phyloP scores from a whole-genome alignment of 2,888 invertebrate species.

The Celastrina argiolus region DNA sequence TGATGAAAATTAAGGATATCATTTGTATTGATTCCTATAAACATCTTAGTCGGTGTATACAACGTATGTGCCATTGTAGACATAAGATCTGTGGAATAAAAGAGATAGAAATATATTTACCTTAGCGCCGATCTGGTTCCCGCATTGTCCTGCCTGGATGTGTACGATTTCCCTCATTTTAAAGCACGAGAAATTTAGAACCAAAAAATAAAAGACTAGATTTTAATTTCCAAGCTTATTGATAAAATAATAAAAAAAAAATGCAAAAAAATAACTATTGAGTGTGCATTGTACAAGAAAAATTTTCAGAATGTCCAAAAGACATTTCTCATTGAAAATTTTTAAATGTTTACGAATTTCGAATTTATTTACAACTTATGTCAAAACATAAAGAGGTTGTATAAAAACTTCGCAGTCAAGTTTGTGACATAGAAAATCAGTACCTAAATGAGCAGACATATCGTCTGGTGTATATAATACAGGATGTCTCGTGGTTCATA shows the following conservation, averaged over 20 bases:
- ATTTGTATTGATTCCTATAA: too few species aligned
- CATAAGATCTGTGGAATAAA: not conserved
- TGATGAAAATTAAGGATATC: too few species aligned
- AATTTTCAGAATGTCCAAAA: constrained; percentile 28
- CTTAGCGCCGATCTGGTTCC: constrained; percentile 87
- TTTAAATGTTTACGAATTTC: constrained; percentile 23
- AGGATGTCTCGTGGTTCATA: too few species aligned
- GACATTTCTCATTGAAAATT: constrained; percentile 16
- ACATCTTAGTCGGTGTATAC: too few species aligned
- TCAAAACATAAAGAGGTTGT: not conserved
- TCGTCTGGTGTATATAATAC: too few species aligned
- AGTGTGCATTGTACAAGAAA: constrained; percentile 33
- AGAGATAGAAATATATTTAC: constrained; percentile 51
- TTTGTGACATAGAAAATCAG: too few species aligned
- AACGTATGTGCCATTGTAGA: too few species aligned
- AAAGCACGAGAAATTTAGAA: constrained; percentile 52
- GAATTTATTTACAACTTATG: constrained; percentile 17
- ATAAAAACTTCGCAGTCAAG: not conserved
- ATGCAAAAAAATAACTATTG: constrained; percentile 31
- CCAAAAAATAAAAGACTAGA: constrained; percentile 43
- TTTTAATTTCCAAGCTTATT: constrained; percentile 43
- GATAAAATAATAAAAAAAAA: constrained; percentile 46
- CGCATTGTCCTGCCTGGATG: constrained; percentile 78
- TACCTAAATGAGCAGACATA: too few species aligned
- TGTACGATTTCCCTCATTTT: constrained; percentile 88